Base-by-base conservation (phyloP, 2,888 invertebrate species). In the Noctua janthe region DNA sequence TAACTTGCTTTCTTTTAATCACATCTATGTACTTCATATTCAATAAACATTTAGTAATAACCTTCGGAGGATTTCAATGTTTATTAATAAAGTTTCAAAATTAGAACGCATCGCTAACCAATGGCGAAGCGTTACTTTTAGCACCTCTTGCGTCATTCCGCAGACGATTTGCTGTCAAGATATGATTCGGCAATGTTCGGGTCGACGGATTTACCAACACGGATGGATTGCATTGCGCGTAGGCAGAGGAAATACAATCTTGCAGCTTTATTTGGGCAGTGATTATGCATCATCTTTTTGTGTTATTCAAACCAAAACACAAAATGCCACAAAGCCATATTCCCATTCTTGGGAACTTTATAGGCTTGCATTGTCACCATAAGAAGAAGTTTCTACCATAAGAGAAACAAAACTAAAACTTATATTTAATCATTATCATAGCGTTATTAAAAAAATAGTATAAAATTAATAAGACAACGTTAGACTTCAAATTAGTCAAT, bases 81-180 rank as follows among this genome's bases (percentile, higher is more conserved):
- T 76, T 87, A 85, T 66, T 75, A 73, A 70, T 72, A 81, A 83
- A 78, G n/a, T 77, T 82, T 82, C 80, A 89, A 84, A 88, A 87
- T 89, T 78, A 85, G 88, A 88, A 83, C 82, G 80, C 80, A 83
- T 78, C 56, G 29, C 71, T 76, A 66, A 70, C 81, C 80, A 88
- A 88, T 82, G 43, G 66, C 69, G 81, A 62, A 62, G 70, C 77
- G 76, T 35, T 83, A 79, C 66, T 86, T 89, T 89, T 88, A 74
- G 84, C 80, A 71, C 29, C 71, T 78, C 74, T 88, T 84, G 54
- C 89, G 87, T 90, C 89, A 90, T 80, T 73, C n/a, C 47, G 69
- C 77, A 74, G 75, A 74, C 73, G 73, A 78, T 82, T 56, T 64
- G 43, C 74, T 71, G 75, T 82, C 66, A 69, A 59, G 72, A 70